These are phyloP conservation scores for Cacatua alba DNA, from an alignment of 2,113 vertebrate genomes.

Conservation along the genomic window DNA sequence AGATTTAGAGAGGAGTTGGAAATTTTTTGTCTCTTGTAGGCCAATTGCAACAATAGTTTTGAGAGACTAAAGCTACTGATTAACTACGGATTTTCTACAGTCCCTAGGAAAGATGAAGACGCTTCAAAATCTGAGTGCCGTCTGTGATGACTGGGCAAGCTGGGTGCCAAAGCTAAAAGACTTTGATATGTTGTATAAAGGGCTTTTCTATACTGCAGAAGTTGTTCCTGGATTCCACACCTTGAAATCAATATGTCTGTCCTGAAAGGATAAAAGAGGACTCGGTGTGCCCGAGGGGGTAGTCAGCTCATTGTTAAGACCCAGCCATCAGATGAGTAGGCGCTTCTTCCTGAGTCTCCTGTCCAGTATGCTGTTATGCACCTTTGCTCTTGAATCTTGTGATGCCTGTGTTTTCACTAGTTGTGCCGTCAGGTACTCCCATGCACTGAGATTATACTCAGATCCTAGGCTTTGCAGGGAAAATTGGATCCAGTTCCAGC, in stretches of 20 bases:
- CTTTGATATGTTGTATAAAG: not conserved
- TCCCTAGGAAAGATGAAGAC: not conserved
- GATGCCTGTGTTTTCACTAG: not conserved
- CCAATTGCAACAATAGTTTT: not conserved
- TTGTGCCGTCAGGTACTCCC: not conserved
- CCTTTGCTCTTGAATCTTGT: not conserved
- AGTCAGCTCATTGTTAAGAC: not conserved
- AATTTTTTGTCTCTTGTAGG: not conserved
- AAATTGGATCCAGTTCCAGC: not conserved
- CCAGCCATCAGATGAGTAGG: not conserved
- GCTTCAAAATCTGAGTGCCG: not conserved
- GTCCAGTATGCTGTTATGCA: accelerated
- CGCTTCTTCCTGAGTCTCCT: not conserved
- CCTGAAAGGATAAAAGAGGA: not conserved
- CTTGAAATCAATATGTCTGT: not conserved
- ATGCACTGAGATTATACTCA: not conserved
- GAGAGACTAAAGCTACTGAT: not conserved
- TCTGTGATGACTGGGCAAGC: not conserved
- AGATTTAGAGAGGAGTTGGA: not conserved
- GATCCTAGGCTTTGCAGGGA: not conserved
- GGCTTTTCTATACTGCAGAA: not conserved
- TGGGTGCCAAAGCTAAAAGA: not conserved
- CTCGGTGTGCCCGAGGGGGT: not conserved
- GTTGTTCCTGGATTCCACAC: not conserved
- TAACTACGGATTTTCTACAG: not conserved